Evolutionary conservation across 2,888 invertebrate genomes (phyloP), one percentile per base, ranked within the genome.

Genomic region (Andrena camellia): DNA sequence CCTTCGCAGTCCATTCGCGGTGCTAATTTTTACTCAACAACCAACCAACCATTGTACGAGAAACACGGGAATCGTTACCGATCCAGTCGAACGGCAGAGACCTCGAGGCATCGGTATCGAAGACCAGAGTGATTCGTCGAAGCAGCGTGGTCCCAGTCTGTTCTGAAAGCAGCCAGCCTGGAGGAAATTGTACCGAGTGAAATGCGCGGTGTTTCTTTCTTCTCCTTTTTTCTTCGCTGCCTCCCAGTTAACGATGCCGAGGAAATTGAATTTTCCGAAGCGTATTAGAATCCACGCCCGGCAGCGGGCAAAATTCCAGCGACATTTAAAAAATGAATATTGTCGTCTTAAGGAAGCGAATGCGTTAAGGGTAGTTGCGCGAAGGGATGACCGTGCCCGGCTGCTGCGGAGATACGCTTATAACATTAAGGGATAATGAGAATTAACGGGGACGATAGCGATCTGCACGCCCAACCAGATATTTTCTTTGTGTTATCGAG

Each of bases 351-450:
- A 60, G 70, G 13, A 68, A 48, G 54, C 33, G 42, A 73, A 50
- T 59, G 64, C 8, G 52, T 57, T 42, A 57, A 57, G 8, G 63
- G 54, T 23, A 57, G 48, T 72, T 75, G 63, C 63, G 42, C 50
- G 66, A 42, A 72, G 35, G 72, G 64, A 71, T 76, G 76, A 23
- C 60, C 60, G 68, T 52, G 57, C 71, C 48, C 63, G 59, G 64
- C 35, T 17, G 31, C 31, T 17, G 57, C 54, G 67, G 67, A 52
- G 80, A 81, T 83, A 52, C 84, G 78, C 73, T 90, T 82, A 88
- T 89, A 85, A 89, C 89, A 90, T 89, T 89, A 90, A 82, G 71
- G 60, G 57, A 66, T 89, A 89, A 89, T 80, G 83, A 89, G 88
- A 87, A 89, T 88, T 88, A 89, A 90, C 82, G 89, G 80, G 62